Base-by-base conservation (phyloP, 2,797 vertebrate genomes). In the Spinus pinus region DNA sequence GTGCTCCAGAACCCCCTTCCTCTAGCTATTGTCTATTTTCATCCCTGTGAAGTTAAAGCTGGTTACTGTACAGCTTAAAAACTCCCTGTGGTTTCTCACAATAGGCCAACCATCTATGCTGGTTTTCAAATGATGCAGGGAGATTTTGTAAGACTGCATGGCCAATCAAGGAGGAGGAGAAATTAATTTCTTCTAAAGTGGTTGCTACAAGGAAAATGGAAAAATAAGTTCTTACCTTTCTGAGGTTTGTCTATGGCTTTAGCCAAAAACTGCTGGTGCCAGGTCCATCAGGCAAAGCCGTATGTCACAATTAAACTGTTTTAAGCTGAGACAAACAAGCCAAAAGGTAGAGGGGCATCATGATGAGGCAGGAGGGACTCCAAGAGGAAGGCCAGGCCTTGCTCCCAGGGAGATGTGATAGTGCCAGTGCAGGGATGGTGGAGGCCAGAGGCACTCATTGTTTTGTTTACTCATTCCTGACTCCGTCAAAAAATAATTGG, bases 141-240 rank as follows among this genome's bases (percentile, higher is more conserved):
- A 56, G 53, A 73, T 83, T 65, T 86, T 89, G 74, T 91, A 94
- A 95, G 82, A 41, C 83, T 92, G 93, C 81, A 42, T 33, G 58
- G 70, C 72, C 84, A 87, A 19, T 64, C 71, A 93, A 95, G 71
- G 88, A 70, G 71, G 74, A 93, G 64, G 95, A 81, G 69, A 85
- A 93, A 94, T 95, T 94, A 91, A 93, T 97, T 92, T 93, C 41
- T 94, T 90, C 79, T 87, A 56, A 83, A 95, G 93, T 47, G 50
- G 61, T 47, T 88, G 57, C 81, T 60, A 9, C 86, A 61, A 94
- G 81, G 77, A 96, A 92, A 96, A 93, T 53, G 77, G 69, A 96
- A 72, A 84, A 95, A 88, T 39, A 88, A 93, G 37, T 84, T 46
- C 33, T 81, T 3, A 2, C 81, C 37, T 69, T 78, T 78, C 46